Percentiles rank a stretch among this genome's conserved stretches.
Evolutionary conservation across 2,797 vertebrate genomes (phyloP).

Genomic region (Brachymystax lenok): DNA sequence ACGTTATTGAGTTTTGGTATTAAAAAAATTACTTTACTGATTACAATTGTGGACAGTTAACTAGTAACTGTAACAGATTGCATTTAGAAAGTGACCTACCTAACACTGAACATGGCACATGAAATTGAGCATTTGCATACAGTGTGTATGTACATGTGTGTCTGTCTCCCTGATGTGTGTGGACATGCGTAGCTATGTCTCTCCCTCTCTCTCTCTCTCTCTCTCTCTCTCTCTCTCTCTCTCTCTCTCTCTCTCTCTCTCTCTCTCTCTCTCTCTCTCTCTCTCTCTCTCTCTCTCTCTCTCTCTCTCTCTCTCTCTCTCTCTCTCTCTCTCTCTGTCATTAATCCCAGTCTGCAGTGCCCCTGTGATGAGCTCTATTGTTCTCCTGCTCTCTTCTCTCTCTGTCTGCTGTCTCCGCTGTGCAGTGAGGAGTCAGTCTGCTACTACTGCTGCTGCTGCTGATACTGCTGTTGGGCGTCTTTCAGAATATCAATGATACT

Average conservation of each 20-base stretch:
- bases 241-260: slow-evolving; percentile 12
- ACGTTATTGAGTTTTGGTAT: too few species aligned
- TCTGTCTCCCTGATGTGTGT: slow-evolving; percentile 22
- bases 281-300: too few species aligned
- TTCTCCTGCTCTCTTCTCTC: slow-evolving; percentile 54
- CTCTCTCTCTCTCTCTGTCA: slow-evolving; percentile 32
- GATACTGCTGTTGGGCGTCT: slow-evolving; percentile 57
- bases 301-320: too few species aligned
- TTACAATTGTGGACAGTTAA: too few species aligned
- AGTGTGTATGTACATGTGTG: slow-evolving; percentile 1
- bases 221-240: slow-evolving; percentile 9
- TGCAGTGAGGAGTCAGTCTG: slow-evolving; percentile 33
- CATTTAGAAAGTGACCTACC: too few species aligned
- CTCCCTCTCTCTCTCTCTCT: slow-evolving; percentile 19
- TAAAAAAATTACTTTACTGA: too few species aligned
- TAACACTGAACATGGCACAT: too few species aligned
- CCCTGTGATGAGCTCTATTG: slow-evolving; percentile 76
- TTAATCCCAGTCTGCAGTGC: slow-evolving; percentile 54
- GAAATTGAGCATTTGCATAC: too few species aligned
- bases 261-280: slow-evolving; percentile 16
- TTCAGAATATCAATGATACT: slow-evolving; percentile 78
- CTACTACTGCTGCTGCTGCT: slow-evolving; percentile 35
- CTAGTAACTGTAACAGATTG: too few species aligned
- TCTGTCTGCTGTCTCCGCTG: slow-evolving; percentile 8
- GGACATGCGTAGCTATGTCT: slow-evolving; percentile 19